These are phyloP conservation scores for Lamellibrachia luymesi DNA, from an alignment of 1,140 invertebrate species.

Conservation along the genomic window DNA sequence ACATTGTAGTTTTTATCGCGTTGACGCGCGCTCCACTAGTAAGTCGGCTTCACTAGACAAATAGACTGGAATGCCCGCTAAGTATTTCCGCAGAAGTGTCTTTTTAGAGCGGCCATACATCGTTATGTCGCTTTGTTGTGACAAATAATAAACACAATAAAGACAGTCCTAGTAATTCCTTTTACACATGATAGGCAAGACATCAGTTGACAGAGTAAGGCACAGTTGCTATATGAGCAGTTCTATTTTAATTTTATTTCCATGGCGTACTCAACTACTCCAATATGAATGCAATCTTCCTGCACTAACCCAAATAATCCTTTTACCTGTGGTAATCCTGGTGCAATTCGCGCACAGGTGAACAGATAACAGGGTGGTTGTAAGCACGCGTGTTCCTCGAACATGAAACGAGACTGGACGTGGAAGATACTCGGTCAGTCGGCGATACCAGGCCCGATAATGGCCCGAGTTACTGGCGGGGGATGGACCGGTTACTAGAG, in stretches of 20 bases:
- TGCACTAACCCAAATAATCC: no score
- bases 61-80: not conserved
- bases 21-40: not conserved
- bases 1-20: not conserved
- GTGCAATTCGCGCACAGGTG: no score
- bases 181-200: not conserved
- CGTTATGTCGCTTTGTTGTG: not conserved
- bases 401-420: no score
- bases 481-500: no score
- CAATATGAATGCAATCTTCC: no score
- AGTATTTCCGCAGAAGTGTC: not conserved
- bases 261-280: no score
- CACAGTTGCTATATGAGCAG: not conserved
- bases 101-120: not conserved
- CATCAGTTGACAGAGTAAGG: not conserved
- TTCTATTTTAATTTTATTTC: not conserved
- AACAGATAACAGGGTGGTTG: no score
- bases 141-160: not conserved
- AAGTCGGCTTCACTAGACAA: not conserved
- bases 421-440: no score
- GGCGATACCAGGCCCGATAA: no score
- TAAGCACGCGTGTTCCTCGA: no score
- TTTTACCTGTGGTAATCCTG: no score
- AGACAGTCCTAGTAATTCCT: not conserved
- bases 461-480: no score